Base-by-base conservation (phyloP, 2,797 vertebrate species). In the Peromyscus attwateri region DNA sequence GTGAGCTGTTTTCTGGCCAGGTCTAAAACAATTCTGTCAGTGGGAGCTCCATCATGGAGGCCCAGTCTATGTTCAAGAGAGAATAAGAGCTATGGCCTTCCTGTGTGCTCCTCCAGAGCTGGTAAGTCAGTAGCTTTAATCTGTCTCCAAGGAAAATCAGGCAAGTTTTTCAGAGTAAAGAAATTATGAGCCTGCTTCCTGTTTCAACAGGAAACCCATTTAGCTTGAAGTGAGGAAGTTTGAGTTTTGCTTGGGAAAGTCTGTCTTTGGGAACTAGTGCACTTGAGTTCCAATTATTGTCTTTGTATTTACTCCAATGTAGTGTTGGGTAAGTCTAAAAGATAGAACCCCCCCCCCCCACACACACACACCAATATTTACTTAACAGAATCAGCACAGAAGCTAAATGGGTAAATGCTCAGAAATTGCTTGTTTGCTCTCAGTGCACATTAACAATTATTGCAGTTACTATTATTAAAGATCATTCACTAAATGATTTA, bases 381-480 rank as follows among this genome's bases (percentile, higher is more conserved):
- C 3, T 92, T 89, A 75, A 25, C 62, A 68, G 82, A 66, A 46
- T 62, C 71, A 70, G 29, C 66, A 14, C 81, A 46, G 88, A 34
- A 60, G 75, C 92, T 76, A 64, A 88, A 29, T 57, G 71, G 52
- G 27, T 27, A n/a, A 57, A 73, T 66, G 76, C 17, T 85, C 49
- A 87, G 73, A 96, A 95, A 88, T 75, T 88, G 52, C 40, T 16
- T 68, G 16, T 85, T 85, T 85, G 62, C 62, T 68, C 52, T 89
- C n/a, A 93, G 13, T 89, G 37, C 37, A 76, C 91, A n/a, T 82
- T 87, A 60, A 77, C 10, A 25, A 43, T 43, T 29, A 83, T 37
- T 31, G 49, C 34, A 55, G n/a, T 6, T 71, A 29, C 3, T 6
- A 6, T 70, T 60, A 79, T 49, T 82, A 57, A 57, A 62, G 88